These are phyloP conservation scores for Papilio glaucus DNA, from an alignment of 1,140 invertebrate species.

Conservation along the genomic window DNA sequence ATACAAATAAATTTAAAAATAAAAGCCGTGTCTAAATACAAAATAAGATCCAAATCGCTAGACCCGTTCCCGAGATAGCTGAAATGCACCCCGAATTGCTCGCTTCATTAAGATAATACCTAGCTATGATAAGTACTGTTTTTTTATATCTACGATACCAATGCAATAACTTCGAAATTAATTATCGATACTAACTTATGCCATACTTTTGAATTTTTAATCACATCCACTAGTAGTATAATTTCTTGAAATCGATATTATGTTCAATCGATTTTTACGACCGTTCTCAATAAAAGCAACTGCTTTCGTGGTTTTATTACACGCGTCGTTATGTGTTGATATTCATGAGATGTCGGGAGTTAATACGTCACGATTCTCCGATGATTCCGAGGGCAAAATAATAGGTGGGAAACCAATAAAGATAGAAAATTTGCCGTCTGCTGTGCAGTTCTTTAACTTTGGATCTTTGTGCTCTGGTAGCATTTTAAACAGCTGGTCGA, in stretches of 20 bases:
- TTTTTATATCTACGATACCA: conserved; percentile 2
- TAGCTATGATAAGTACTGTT: not conserved
- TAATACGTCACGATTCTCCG: conserved; percentile 3
- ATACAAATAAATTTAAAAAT: too few relatives aligned
- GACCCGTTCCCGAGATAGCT: too few relatives aligned
- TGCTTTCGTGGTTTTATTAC: conserved; percentile 1
- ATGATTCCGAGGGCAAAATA: conserved; percentile 48
- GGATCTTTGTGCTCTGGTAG: conserved; percentile 59
- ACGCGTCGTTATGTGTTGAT: conserved; percentile 1
- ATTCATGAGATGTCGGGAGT: conserved; percentile 14
- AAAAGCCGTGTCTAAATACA: too few relatives aligned
- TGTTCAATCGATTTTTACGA: conserved; percentile 22
- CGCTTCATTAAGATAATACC: too few relatives aligned
- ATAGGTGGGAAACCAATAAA: conserved; percentile 53
- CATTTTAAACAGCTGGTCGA: conserved; percentile 59
- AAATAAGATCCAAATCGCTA: too few relatives aligned
- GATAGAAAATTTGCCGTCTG: conserved; percentile 53
- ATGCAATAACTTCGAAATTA: conserved; percentile 4
- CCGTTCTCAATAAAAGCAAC: not conserved
- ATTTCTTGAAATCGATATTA: conserved; percentile 14
- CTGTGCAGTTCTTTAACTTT: conserved; percentile 59
- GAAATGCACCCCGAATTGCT: too few relatives aligned
- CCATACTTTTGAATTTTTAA: not conserved
- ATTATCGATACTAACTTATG: not conserved
- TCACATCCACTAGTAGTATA: conserved; percentile 8